These are phyloP conservation scores for Sciurus vulgaris DNA, from an alignment of 2,797 vertebrate genomes.

Conservation along the genomic window DNA sequence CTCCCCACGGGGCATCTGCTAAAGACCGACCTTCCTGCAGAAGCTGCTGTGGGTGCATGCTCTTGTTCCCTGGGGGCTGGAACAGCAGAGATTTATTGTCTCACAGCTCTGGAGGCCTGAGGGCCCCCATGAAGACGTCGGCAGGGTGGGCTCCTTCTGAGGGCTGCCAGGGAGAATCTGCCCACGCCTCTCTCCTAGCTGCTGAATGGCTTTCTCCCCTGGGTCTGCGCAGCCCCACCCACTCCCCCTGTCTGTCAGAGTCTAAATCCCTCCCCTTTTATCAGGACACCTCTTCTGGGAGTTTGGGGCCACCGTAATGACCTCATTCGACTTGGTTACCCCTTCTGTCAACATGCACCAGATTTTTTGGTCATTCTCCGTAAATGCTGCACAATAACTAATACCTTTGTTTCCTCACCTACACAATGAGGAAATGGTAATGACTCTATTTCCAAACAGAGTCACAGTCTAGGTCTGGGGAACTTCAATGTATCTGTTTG, in stretches of 20 bases:
- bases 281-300: neutral
- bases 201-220: too few relatives aligned
- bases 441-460: neutral
- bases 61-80: too few relatives aligned
- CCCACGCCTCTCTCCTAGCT: neutral
- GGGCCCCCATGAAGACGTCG: fast-evolving
- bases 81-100: fast-evolving
- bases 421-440: neutral
- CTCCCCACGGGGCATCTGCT: fast-evolving
- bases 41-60: neutral
- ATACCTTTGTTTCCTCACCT: too few relatives aligned
- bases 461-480: neutral
- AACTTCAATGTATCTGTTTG: neutral
- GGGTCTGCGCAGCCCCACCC: neutral
- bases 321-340: neutral
- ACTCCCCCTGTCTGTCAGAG: too few relatives aligned
- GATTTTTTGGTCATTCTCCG: too few relatives aligned
- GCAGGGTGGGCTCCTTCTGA: neutral
- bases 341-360: too few relatives aligned
- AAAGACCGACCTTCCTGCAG: neutral
- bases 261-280: neutral
- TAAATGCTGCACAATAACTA: too few relatives aligned
- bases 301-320: neutral
- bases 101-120: neutral
- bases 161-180: neutral